phyloP scores from a whole-genome alignment of 2,113 vertebrate species.

The Tenebrosternarchus preto region DNA sequence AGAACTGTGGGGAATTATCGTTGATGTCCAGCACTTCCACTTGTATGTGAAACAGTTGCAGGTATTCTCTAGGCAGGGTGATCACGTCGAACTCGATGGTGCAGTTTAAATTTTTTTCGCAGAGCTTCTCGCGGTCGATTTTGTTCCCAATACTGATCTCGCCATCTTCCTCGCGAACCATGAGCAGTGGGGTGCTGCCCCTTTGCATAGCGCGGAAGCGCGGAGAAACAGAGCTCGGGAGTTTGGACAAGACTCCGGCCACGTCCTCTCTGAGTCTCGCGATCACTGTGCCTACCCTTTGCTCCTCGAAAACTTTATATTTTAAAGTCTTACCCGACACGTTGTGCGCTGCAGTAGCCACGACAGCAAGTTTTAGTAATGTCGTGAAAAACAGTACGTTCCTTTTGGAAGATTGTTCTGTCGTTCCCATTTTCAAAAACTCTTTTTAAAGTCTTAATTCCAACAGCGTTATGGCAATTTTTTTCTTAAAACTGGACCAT shows the following conservation, averaged over 20 bases:
- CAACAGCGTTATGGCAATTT: conserved; percentile 46
- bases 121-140: conserved; percentile 94
- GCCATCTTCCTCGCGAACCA: conserved; percentile 89
- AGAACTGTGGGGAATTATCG: conserved; percentile 93
- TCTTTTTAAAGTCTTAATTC: conserved; percentile 53
- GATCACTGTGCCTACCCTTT: conserved; percentile 88
- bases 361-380: conserved; percentile 47
- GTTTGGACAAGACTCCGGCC: conserved; percentile 79
- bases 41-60: conserved; percentile 96
- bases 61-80: conserved; percentile 91
- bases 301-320: conserved; percentile 96
- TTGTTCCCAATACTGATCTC: conserved; percentile 90
- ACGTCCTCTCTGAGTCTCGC: conserved; percentile 89
- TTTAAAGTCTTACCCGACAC: conserved; percentile 83
- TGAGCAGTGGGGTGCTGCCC: conserved; percentile 80
- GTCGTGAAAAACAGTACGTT: too few species aligned
- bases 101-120: conserved; percentile 92
- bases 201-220: conserved; percentile 93
- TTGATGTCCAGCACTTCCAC: conserved; percentile 98
- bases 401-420: not conserved
- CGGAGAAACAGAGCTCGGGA: conserved; percentile 82
- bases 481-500: conserved; percentile 62
- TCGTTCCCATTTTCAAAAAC: conserved; percentile 57
- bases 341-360: conserved; percentile 66
- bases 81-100: conserved; percentile 98